Conservation (phyloP, 2,797 vertebrate species). For the Natrix natrix region DNA sequence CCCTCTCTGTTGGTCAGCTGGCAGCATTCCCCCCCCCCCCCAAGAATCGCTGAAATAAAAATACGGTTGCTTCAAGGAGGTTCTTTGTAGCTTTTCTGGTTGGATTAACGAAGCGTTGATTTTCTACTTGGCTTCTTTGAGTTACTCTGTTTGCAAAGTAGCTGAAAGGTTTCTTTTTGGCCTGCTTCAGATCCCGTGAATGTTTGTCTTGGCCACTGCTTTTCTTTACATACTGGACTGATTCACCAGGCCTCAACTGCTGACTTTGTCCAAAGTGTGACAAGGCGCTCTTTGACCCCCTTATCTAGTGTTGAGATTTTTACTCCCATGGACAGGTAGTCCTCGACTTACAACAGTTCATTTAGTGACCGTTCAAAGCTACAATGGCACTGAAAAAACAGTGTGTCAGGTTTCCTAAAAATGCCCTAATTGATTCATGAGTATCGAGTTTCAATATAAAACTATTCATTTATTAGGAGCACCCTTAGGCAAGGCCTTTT, state of each 20-base stretch:
- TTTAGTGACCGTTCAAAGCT: no score
- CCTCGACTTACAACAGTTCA: no score
- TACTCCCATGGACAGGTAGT: no score
- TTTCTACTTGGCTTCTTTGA: conserved; percentile 45
- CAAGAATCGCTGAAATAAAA: neutral
- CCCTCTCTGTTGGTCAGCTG: neutral
- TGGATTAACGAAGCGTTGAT: neutral
- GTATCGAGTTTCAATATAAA: no score
- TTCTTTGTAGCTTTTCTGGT: neutral
- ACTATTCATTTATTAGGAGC: no score
- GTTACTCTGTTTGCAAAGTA: conserved; percentile 42
- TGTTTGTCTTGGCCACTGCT: conserved; percentile 52
- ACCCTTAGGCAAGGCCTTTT: no score
- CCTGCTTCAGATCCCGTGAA: conserved; percentile 43
- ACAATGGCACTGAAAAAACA: no score
- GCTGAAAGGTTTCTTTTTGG: conserved; percentile 49
- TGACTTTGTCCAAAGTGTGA: conserved; percentile 13
- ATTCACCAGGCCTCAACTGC: conserved; percentile 44
- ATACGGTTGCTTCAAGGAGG: neutral
- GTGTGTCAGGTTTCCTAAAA: no score
- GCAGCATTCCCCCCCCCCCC: neutral
- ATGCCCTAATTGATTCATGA: no score
- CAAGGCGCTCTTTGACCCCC: neutral
- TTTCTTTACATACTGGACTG: conserved; percentile 48
- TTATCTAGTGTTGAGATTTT: neutral